A percentile compares a stretch with the other conserved stretches of the same genome.
Evolutionary conservation across 1,140 invertebrate species (phyloP).

Genomic region (Periplaneta americana): DNA sequence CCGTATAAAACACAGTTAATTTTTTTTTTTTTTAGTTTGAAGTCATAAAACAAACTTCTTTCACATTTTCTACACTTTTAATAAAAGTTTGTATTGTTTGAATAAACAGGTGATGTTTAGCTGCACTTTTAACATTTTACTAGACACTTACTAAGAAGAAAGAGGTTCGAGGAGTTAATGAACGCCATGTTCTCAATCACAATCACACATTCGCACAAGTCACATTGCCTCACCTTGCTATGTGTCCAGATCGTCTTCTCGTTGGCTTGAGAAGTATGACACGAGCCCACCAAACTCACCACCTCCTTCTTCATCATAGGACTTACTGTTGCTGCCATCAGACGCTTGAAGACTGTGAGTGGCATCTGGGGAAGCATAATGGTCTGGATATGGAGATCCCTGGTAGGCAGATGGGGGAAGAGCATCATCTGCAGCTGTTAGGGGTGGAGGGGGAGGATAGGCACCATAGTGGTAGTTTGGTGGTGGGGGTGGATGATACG

Average conservation of each 20-base stretch:
- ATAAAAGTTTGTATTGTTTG: neutral
- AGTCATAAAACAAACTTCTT: neutral
- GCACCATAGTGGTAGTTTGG: slow-evolving; percentile 43
- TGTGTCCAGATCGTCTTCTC: slow-evolving; percentile 63
- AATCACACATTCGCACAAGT: neutral
- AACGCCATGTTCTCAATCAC: neutral
- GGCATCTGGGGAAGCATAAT: slow-evolving; percentile 20
- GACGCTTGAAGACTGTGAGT: slow-evolving; percentile 24
- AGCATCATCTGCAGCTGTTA: slow-evolving; percentile 35
- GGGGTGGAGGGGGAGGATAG: slow-evolving; percentile 40
- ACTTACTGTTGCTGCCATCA: slow-evolving; percentile 30
- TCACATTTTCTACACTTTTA: neutral
- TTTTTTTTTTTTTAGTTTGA: too few species aligned
- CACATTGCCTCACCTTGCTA: slow-evolving; percentile 30
- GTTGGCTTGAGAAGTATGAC: slow-evolving; percentile 82
- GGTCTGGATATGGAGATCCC: slow-evolving; percentile 27
- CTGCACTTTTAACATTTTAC: neutral
- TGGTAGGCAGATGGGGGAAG: slow-evolving; percentile 19
- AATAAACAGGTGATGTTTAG: neutral
- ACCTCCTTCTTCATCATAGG: slow-evolving; percentile 49
- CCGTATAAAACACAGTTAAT: neutral
- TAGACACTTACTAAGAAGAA: neutral
- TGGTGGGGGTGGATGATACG: slow-evolving; percentile 42
- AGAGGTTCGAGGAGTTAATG: neutral
- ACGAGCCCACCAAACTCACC: slow-evolving; percentile 77